These are phyloP conservation scores for Oenanthe oenanthe DNA, from an alignment of 2,113 vertebrate species.

Conservation along the genomic window DNA sequence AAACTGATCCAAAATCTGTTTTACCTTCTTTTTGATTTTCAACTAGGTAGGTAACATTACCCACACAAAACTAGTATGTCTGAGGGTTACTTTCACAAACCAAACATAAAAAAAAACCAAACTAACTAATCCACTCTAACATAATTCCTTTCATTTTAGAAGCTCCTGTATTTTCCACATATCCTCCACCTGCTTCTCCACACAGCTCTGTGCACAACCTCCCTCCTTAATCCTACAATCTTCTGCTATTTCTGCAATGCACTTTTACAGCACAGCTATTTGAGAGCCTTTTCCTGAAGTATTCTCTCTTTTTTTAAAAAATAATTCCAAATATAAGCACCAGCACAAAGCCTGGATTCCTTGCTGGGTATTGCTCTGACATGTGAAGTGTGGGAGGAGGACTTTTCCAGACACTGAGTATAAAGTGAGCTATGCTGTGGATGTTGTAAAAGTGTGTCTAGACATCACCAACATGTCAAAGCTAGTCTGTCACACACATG, in stretches of 20 bases:
- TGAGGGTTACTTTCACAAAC: background rate
- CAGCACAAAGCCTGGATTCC: background rate
- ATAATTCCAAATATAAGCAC: constrained; percentile 37
- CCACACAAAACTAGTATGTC: background rate
- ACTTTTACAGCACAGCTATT: background rate
- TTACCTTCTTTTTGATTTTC: background rate
- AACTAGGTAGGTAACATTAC: background rate
- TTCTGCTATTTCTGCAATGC: background rate
- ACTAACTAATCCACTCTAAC: background rate
- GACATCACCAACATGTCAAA: constrained; percentile 27
- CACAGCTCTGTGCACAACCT: background rate
- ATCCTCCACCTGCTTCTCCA: background rate
- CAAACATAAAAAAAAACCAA: background rate
- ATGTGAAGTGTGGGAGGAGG: constrained; percentile 5
- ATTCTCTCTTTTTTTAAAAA: background rate
- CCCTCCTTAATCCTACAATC: background rate
- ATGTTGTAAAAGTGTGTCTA: constrained; percentile 18
- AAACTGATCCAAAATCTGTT: background rate
- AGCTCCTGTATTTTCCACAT: background rate
- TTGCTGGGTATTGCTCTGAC: background rate
- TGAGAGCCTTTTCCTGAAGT: background rate
- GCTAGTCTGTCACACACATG: constrained; percentile 1
- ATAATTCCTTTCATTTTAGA: background rate
- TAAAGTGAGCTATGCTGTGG: background rate
- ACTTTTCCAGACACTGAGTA: constrained; percentile 30